Evolutionary conservation across 2,888 invertebrate species (phyloP).

Genomic region (Saturnia pavonia): DNA sequence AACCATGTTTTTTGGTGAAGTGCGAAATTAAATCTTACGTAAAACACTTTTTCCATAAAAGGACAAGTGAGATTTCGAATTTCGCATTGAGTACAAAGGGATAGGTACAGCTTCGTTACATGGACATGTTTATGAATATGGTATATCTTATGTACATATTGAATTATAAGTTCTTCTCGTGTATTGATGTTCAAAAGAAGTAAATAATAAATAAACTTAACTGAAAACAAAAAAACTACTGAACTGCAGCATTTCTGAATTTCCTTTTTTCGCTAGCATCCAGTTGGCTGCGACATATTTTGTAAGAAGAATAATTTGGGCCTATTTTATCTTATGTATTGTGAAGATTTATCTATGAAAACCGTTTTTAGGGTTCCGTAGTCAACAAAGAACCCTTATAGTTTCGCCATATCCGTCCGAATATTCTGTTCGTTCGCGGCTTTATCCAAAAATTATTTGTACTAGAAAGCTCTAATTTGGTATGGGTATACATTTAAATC

Average conservation of each 20-base stretch:
- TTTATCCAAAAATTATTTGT: no score
- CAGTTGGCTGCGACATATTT: neutral
- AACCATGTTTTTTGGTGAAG: neutral
- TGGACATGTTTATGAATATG: neutral
- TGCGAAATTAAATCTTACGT: slow-evolving; percentile 37
- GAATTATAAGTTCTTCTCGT: neutral
- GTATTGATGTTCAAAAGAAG: neutral
- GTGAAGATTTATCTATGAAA: neutral
- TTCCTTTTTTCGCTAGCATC: neutral
- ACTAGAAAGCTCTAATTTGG: no score
- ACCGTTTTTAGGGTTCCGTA: no score
- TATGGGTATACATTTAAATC: no score
- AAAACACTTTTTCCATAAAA: slow-evolving; percentile 36
- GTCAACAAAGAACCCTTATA: no score
- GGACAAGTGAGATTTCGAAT: slow-evolving; percentile 34
- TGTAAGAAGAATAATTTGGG: neutral
- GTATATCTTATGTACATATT: neutral
- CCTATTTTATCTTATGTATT: neutral
- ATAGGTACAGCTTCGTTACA: slow-evolving; percentile 11
- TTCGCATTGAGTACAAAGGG: slow-evolving; percentile 30
- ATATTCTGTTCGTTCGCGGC: no score
- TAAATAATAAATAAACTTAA: neutral
- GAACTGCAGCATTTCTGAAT: neutral
- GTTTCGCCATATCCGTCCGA: no score
- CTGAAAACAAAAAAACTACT: neutral